Conservation (phyloP, 2,888 invertebrate genomes). For the Caenorhabditis panamensis region DNA sequence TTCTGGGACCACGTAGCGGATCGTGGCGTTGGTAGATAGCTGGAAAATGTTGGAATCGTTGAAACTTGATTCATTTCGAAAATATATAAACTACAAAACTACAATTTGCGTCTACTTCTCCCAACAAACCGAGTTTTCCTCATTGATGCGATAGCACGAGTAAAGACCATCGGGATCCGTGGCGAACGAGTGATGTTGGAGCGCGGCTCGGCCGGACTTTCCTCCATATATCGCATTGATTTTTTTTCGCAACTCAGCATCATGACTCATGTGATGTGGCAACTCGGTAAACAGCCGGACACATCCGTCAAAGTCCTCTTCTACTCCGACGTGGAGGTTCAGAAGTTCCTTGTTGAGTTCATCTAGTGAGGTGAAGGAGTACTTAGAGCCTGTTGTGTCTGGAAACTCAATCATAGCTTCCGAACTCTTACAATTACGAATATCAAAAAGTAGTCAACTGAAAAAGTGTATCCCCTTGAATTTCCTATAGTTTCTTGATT, state of each 20-base stretch:
- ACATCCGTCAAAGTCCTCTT: conserved; percentile 43
- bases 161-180: conserved; percentile 56
- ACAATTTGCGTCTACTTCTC: too few species aligned
- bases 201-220: conserved; percentile 27
- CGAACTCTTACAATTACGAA: neutral
- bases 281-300: conserved; percentile 54
- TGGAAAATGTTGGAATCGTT: conserved; percentile 8
- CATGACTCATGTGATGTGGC: conserved; percentile 25
- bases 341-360: conserved; percentile 17
- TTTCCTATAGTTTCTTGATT: neutral
- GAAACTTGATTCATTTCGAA: neutral
- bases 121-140: conserved; percentile 29
- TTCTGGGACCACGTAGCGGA: conserved; percentile 54
- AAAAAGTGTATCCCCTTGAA: neutral
- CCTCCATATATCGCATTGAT: conserved; percentile 33
- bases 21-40: conserved; percentile 28
- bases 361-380: too few species aligned
- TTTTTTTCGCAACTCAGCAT: neutral
- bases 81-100: conserved; percentile 1
- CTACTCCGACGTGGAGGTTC: conserved; percentile 25
- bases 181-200: conserved; percentile 49
- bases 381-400: neutral
- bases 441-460: too few species aligned
- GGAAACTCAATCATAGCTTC: neutral
- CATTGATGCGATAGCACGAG: conserved; percentile 54